Evolutionary conservation across 2,797 vertebrate genomes (phyloP), one percentile per base, ranked within the genome.

Genomic region (Pempheris klunzingeri): DNA sequence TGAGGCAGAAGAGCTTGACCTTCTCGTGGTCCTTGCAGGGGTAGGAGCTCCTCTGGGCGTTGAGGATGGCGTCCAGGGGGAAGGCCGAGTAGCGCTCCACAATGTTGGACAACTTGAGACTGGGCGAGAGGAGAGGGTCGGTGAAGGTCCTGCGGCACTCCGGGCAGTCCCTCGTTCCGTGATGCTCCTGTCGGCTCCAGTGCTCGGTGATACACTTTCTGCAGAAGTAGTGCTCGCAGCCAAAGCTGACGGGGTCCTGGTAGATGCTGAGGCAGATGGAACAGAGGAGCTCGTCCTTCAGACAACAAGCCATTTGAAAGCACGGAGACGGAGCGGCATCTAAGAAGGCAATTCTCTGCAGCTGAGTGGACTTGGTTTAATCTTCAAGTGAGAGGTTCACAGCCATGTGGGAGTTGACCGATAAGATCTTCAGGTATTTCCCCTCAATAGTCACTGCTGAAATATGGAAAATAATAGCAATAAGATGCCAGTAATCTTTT

Each of bases 181-280:
- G 97, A 0, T 91, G 96, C 86, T 99, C 96, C 92, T 98, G 97
- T 44, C 98, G 92, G 92, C 96, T 97, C 98, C 98, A 99, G 92
- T 99, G 98, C 91, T 99, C 98, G 0, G 97, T 97, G 94, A 99
- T 99, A 92, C 98, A 99, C 90, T 97, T 97, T 30, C 98, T 95
- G 90, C 98, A 99, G 95, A 99, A 99, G 93, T 98, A 98, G 92
- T 99, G 98, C 94, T 99, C 98, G 1, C 98, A 99, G 84, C 98
- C 97, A 12, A 99, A 97, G 90, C 97, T 98, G 82, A 99, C 98
- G 0, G 98, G 98, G 86, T 99, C 98, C 93, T 99, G 98, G 94
- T 99, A 99, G 90, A 99, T 98, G 93, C 98, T 98, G 94, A 99
- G 95, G 88, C 98, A 99, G 93, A 99, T 99, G 88, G 98, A 97